Percentiles rank a stretch among this genome's conserved stretches.
These are phyloP conservation scores for Oreochromis mossambicus DNA, from an alignment of 2,797 vertebrate genomes.

Conservation along the genomic window DNA sequence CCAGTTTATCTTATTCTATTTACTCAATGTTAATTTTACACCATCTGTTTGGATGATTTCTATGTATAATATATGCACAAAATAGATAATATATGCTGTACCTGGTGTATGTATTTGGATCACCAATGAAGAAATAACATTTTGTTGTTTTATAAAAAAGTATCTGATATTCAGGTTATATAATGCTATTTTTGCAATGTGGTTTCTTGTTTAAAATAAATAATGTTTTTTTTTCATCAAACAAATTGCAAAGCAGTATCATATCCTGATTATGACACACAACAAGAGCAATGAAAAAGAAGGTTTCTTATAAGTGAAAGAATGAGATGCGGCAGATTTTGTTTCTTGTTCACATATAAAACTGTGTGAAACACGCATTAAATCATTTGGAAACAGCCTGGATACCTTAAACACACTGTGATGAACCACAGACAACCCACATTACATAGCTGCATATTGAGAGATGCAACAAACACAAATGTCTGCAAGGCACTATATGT, in stretches of 20 bases:
- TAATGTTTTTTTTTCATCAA: constrained; percentile 4
- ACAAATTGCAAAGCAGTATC: not conserved
- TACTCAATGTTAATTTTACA: not conserved
- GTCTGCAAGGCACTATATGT: not conserved
- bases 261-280: not conserved
- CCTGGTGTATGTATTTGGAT: constrained; percentile 12
- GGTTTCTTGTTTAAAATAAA: constrained; percentile 44
- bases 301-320: not conserved
- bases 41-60: not conserved
- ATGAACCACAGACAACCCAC: constrained; percentile 7
- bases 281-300: not conserved
- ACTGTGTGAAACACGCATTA: not conserved
- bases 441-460: not conserved
- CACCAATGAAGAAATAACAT: constrained; percentile 2
- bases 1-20: not conserved
- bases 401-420: not conserved
- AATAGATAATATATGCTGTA: constrained; percentile 25
- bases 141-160: constrained; percentile 24
- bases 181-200: not conserved
- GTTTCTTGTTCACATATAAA: not conserved
- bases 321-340: not conserved
- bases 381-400: not conserved
- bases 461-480: not conserved
- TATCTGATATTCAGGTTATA: constrained; percentile 69
- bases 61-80: not conserved